These are phyloP conservation scores for Dorcus hopei DNA, from an alignment of 2,888 invertebrate species.

Conservation along the genomic window DNA sequence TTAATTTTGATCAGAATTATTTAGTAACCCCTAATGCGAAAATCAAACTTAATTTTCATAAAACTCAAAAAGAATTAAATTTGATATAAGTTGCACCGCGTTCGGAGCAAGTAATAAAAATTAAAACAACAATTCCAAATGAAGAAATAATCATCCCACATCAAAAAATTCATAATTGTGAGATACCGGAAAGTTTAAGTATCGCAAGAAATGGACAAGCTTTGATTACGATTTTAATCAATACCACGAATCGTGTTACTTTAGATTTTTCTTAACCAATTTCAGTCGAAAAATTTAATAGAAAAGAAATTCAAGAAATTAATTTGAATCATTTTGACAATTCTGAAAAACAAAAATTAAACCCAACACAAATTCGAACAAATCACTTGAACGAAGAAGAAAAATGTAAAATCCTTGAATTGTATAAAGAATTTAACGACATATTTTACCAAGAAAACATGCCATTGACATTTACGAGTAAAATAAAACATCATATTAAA, in stretches of 20 bases:
- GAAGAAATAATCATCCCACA: no score
- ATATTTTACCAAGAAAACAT: constrained; percentile 18
- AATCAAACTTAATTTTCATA: constrained; percentile 12
- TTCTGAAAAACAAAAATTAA: constrained; percentile 1
- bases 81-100: constrained; percentile 10
- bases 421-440: constrained; percentile 19
- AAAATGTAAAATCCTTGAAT: constrained; percentile 10
- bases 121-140: not conserved
- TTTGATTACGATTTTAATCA: no score
- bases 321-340: constrained; percentile 4
- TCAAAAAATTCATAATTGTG: no score
- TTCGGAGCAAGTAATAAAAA: constrained; percentile 17
- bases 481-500: constrained; percentile 27
- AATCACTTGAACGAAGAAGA: constrained; percentile 24
- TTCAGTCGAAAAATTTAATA: constrained; percentile 10
- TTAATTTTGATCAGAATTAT: not conserved
- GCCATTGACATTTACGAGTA: constrained; percentile 20
- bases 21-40: constrained; percentile 11
- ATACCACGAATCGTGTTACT: no score
- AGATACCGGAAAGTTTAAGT: no score
- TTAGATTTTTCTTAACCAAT: constrained; percentile 13
- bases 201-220: no score
- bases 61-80: constrained; percentile 6
- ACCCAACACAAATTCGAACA: constrained; percentile 9
- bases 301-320: not conserved